Percentiles rank a stretch among this genome's conserved stretches.
Evolutionary conservation across 2,113 vertebrate genomes (phyloP).

Genomic region (Megalops atlanticus): DNA sequence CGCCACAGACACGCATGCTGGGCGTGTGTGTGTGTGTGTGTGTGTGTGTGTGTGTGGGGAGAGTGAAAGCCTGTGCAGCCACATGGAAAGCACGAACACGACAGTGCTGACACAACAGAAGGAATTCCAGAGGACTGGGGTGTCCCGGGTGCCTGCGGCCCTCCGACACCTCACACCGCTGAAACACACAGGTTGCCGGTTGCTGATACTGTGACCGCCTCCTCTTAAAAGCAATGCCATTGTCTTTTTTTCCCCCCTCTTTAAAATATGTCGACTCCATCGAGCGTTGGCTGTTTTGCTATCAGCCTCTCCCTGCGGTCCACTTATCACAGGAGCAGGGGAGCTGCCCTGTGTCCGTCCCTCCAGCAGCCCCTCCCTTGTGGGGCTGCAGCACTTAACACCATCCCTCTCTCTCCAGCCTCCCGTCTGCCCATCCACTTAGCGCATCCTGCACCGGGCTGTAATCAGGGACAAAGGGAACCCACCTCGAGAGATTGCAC

Average conservation of each 20-base stretch:
- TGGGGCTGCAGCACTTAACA: constrained; percentile 42
- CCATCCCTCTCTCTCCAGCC: constrained; percentile 30
- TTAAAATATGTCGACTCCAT: constrained; percentile 63
- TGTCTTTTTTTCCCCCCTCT: constrained; percentile 48
- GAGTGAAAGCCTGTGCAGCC: constrained; percentile 1
- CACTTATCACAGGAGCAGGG: constrained; percentile 72
- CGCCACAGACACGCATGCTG: neutral
- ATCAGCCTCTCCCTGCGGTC: constrained; percentile 64
- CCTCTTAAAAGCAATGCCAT: constrained; percentile 58
- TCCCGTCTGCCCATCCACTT: constrained; percentile 49
- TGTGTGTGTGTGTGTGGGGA: neutral
- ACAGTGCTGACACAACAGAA: neutral
- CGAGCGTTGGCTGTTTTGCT: constrained; percentile 71
- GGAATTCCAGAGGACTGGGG: neutral
- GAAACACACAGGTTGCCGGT: constrained; percentile 35
- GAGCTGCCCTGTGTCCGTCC: constrained; percentile 60
- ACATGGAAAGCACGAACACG: neutral
- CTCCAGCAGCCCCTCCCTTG: constrained; percentile 40
- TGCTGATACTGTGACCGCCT: constrained; percentile 51
- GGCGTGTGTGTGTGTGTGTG: neutral
- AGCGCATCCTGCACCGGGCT: constrained; percentile 55
- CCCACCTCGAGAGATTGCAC: constrained; percentile 13
- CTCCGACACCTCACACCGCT: constrained; percentile 24
- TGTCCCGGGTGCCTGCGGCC: neutral
- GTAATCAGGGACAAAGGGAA: constrained; percentile 64